A percentile compares a stretch with the other conserved stretches of the same genome.
phyloP scores from a whole-genome alignment of 2,797 vertebrate genomes.

The Onychomys leucogaster region DNA sequence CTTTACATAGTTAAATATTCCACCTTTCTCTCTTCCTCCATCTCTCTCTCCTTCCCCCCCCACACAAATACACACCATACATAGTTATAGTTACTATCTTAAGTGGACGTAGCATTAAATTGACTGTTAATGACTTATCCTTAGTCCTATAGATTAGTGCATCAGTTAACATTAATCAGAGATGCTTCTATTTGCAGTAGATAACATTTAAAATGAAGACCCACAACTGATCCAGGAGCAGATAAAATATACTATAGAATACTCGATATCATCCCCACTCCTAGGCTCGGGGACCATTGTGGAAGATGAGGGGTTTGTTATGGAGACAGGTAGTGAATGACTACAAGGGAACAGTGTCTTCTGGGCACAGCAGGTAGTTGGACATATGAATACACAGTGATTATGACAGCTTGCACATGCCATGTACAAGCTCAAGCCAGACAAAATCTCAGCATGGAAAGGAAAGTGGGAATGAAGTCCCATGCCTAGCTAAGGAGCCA shows the following conservation, averaged over 20 bases:
- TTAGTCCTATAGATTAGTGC: background rate
- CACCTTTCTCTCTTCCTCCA: background rate
- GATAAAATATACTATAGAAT: background rate
- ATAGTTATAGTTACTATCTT: background rate
- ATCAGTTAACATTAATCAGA: background rate
- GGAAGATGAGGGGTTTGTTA: background rate
- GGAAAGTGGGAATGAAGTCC: background rate
- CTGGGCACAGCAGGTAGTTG: background rate
- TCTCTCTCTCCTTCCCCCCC: too few relatives aligned
- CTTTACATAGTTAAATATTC: background rate
- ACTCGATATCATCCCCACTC: background rate
- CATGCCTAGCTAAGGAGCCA: too few relatives aligned
- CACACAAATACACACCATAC: background rate
- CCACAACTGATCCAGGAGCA: background rate
- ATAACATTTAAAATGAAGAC: background rate
- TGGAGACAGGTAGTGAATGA: background rate
- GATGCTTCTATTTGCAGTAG: background rate
- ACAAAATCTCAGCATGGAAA: background rate
- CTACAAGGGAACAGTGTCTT: background rate
- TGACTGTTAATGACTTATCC: background rate
- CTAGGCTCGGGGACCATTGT: background rate
- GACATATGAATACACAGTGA: background rate
- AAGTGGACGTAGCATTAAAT: background rate
- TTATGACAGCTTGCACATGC: background rate
- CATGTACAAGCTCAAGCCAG: background rate